Percentiles rank a stretch among this genome's conserved stretches.
Evolutionary conservation across 2,113 vertebrate species (phyloP).

Genomic region (Uria aalge): DNA sequence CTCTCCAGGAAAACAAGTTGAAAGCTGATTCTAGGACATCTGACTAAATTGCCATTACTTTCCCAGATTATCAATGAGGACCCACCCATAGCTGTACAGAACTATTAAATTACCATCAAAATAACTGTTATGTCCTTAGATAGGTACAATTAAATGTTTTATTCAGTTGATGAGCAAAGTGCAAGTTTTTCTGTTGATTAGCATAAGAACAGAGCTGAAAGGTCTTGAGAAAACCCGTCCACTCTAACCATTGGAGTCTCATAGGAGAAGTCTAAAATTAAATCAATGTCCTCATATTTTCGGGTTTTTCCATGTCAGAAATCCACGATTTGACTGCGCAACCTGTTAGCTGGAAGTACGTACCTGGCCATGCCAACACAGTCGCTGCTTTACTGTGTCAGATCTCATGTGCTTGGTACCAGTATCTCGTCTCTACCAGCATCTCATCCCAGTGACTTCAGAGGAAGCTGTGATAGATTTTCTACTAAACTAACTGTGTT

Average conservation of each 20-base stretch:
- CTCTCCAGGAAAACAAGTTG: not conserved
- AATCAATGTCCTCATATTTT: not conserved
- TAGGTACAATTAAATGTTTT: constrained; percentile 11
- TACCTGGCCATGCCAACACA: not conserved
- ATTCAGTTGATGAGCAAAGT: not conserved
- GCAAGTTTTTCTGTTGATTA: not conserved
- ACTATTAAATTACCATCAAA: constrained; percentile 1
- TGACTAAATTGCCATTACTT: not conserved
- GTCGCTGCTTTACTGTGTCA: not conserved
- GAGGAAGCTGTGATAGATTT: not conserved
- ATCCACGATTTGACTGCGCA: not conserved
- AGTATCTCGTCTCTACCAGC: not conserved
- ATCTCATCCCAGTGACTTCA: not conserved
- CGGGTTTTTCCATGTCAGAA: not conserved
- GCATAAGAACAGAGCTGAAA: not conserved
- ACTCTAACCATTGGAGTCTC: not conserved
- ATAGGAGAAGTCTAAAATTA: not conserved
- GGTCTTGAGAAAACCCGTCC: not conserved
- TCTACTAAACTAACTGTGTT: not conserved
- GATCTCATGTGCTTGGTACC: not conserved
- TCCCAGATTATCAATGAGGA: not conserved
- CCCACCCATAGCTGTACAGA: not conserved
- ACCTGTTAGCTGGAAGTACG: not conserved
- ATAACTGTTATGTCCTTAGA: not conserved
- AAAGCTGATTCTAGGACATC: not conserved